Evolutionary conservation across 2,113 vertebrate species (phyloP).

Genomic region (Plecotus auritus): DNA sequence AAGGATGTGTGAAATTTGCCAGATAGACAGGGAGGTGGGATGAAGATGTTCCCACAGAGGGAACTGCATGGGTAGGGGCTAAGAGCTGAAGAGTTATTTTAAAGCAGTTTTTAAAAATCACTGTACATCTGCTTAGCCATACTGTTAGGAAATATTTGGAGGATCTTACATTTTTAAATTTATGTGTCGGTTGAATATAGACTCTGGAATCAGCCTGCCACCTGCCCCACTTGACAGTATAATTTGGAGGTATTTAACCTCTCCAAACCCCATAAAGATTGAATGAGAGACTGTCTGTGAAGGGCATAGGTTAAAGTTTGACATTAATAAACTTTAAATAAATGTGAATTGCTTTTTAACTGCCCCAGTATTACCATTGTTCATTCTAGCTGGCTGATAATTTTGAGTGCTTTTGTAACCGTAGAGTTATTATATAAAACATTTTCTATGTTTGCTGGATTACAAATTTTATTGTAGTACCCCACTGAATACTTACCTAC

Average conservation of each 20-base stretch:
- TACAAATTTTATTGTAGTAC: background rate
- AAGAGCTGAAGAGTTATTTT: background rate
- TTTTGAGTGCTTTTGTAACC: background rate
- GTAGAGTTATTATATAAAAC: background rate
- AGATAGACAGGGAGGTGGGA: background rate
- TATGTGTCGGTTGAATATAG: background rate
- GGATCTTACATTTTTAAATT: background rate
- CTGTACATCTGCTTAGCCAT: background rate
- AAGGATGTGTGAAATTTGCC: background rate
- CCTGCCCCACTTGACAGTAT: background rate
- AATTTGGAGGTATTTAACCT: background rate
- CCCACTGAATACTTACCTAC: background rate
- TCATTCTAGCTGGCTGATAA: background rate
- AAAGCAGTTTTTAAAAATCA: background rate
- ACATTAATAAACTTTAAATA: background rate
- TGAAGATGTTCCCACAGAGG: background rate
- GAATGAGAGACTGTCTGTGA: background rate
- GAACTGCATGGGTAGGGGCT: background rate
- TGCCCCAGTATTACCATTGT: background rate
- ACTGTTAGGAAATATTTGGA: background rate
- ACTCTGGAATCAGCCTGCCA: background rate
- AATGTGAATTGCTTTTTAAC: background rate
- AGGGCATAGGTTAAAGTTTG: background rate
- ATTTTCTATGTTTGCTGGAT: background rate
- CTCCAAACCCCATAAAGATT: background rate